Conservation (phyloP, 2,888 invertebrate species). For the Lycaena phlaeas region DNA sequence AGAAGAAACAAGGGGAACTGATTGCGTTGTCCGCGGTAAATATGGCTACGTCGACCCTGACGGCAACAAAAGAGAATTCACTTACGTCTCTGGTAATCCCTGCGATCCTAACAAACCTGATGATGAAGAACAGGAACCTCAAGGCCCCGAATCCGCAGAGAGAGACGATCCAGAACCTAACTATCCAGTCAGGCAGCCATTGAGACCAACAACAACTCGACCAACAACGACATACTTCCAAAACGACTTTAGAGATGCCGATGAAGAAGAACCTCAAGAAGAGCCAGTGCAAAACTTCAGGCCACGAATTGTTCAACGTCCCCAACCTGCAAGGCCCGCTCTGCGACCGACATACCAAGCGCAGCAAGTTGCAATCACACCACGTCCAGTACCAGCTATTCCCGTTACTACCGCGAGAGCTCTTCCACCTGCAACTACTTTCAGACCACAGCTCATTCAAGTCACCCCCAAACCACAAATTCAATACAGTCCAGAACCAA, state of each 20-base stretch:
- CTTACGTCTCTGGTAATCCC: conserved; percentile 88
- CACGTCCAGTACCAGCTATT: conserved; percentile 70
- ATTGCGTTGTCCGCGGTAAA: conserved; percentile 89
- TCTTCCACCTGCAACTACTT: conserved; percentile 77
- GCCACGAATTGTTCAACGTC: conserved; percentile 61
- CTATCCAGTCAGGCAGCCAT: conserved; percentile 63
- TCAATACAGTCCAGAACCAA: conserved; percentile 56
- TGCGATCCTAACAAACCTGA: conserved; percentile 88
- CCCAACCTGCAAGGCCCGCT: conserved; percentile 30
- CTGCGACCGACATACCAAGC: conserved; percentile 57
- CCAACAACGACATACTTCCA: conserved; percentile 81
- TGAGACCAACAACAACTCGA: conserved; percentile 59
- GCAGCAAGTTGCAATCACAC: conserved; percentile 71
- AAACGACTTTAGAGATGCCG: conserved; percentile 78
- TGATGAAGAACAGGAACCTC: conserved; percentile 73
- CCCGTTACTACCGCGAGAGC: conserved; percentile 61
- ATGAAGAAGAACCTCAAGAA: conserved; percentile 74
- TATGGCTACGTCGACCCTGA: conserved; percentile 91
- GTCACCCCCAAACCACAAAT: conserved; percentile 71
- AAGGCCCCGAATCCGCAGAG: conserved; percentile 71
- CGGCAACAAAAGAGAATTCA: conserved; percentile 88
- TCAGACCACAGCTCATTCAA: conserved; percentile 74
- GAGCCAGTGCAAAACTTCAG: conserved; percentile 61
- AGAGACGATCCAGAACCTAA: conserved; percentile 77
- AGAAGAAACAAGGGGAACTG: conserved; percentile 87